Evolutionary conservation across 2,888 invertebrate genomes (phyloP).

Genomic region (Phengaris alcon): DNA sequence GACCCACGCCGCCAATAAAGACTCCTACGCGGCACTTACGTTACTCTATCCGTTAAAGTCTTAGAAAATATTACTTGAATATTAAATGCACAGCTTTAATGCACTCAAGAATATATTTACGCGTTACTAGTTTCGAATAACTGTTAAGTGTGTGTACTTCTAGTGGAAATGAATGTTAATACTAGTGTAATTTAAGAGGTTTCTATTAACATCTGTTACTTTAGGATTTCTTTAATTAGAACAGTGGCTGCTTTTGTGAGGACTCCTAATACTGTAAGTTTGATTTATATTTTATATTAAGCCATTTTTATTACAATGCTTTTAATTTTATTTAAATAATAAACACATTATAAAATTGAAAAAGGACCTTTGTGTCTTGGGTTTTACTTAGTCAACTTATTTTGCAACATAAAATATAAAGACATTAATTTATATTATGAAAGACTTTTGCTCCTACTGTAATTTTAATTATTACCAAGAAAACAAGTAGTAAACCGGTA

Average conservation of each 20-base stretch:
- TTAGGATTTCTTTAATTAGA: not conserved
- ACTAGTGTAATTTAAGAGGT: slow-evolving; percentile 1
- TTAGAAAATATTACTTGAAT: slow-evolving; percentile 48
- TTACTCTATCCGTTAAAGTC: slow-evolving; percentile 49
- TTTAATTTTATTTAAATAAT: not conserved
- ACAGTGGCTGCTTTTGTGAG: not conserved
- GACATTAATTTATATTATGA: too few relatives aligned
- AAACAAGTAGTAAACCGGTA: not conserved
- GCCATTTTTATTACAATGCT: not conserved
- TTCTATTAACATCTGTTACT: slow-evolving; percentile 18
- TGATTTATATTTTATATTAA: not conserved
- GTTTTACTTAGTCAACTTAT: not conserved
- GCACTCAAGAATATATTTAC: slow-evolving; percentile 40
- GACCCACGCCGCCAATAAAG: slow-evolving; percentile 71
- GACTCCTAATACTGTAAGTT: slow-evolving; percentile 8
- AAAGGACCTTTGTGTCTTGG: not conserved
- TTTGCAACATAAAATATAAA: not conserved
- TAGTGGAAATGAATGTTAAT: slow-evolving; percentile 10
- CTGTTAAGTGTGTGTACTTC: slow-evolving; percentile 12
- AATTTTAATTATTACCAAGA: not conserved
- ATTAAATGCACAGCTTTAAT: slow-evolving; percentile 55
- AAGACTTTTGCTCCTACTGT: not conserved
- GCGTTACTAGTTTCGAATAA: slow-evolving; percentile 34
- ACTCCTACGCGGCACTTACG: slow-evolving; percentile 66
- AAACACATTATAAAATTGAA: not conserved